These are phyloP conservation scores for Galerucella nymphaeae DNA, from an alignment of 2,888 invertebrate species.

Conservation along the genomic window DNA sequence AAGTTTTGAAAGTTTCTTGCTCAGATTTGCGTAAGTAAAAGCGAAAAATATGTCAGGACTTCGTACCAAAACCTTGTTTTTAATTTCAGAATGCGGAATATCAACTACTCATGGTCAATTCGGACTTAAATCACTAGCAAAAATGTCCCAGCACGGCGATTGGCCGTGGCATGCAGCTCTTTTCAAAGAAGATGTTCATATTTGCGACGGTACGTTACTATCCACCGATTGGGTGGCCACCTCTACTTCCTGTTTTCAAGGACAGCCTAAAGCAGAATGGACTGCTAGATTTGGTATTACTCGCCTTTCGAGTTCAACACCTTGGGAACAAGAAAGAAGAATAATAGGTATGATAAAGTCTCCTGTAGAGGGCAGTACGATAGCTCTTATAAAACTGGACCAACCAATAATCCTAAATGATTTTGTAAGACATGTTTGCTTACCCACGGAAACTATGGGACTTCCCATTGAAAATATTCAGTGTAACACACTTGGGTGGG, in stretches of 20 bases:
- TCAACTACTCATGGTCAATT: constrained; percentile 58
- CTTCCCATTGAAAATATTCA: constrained; percentile 63
- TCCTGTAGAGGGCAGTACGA: constrained; percentile 88
- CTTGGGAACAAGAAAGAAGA: constrained; percentile 88
- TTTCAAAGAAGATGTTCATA: constrained; percentile 84
- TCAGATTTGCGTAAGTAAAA: constrained; percentile 75
- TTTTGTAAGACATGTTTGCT: constrained; percentile 85
- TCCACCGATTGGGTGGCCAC: constrained; percentile 87
- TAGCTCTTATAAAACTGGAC: constrained; percentile 84
- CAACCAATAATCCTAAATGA: constrained; percentile 81
- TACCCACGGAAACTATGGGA: constrained; percentile 72
- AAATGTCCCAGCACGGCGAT: constrained; percentile 83
- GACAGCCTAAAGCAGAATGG: constrained; percentile 91
- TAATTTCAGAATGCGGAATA: constrained; percentile 60
- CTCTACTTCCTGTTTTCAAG: constrained; percentile 86
- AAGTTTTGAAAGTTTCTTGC: constrained; percentile 84
- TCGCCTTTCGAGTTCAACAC: constrained; percentile 79
- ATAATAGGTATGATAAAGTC: constrained; percentile 88
- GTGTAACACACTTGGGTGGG: constrained; percentile 90
- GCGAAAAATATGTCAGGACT: not conserved
- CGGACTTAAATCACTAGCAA: constrained; percentile 67
- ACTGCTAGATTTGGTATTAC: constrained; percentile 81
- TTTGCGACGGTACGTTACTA: constrained; percentile 88
- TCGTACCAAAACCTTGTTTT: not conserved
- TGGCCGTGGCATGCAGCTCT: constrained; percentile 95